Evolutionary conservation across 2,797 vertebrate genomes (phyloP).

Genomic region (Peromyscus nudipes): DNA sequence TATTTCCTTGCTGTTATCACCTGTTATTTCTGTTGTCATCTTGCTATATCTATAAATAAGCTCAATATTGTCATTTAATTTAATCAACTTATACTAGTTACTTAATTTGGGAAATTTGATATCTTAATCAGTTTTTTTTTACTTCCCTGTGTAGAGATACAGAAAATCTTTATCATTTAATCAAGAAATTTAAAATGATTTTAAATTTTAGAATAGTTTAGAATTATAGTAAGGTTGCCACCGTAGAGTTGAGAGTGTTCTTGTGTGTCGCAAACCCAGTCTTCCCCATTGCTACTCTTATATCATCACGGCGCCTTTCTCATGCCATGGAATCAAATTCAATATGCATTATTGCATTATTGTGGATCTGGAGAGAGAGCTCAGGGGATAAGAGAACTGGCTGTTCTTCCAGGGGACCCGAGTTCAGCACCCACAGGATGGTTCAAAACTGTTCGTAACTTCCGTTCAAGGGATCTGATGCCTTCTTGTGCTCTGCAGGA

Average conservation of each 20-base stretch:
- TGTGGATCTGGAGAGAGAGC: not conserved
- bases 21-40: not conserved
- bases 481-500: not conserved
- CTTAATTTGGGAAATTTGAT: constrained; percentile 18
- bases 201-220: constrained; percentile 27
- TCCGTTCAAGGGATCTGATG: not conserved
- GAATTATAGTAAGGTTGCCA: not conserved
- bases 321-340: not conserved
- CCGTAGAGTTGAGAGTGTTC: not conserved
- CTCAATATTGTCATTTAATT: constrained; percentile 40
- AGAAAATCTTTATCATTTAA: constrained; percentile 12
- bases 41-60: constrained; percentile 32
- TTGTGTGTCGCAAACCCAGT: not conserved
- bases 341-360: not conserved
- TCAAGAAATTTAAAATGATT: constrained; percentile 5
- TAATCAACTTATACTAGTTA: not conserved
- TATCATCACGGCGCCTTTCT: not conserved
- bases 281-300: not conserved
- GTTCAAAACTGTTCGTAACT: not conserved
- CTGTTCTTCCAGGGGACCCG: not conserved
- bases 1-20: constrained; percentile 33
- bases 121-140: constrained; percentile 12
- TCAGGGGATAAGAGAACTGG: not conserved
- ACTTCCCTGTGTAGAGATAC: constrained; percentile 1
- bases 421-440: not conserved